These are phyloP conservation scores for Oophaga sylvatica DNA, from an alignment of 2,797 vertebrate genomes.

Conservation along the genomic window DNA sequence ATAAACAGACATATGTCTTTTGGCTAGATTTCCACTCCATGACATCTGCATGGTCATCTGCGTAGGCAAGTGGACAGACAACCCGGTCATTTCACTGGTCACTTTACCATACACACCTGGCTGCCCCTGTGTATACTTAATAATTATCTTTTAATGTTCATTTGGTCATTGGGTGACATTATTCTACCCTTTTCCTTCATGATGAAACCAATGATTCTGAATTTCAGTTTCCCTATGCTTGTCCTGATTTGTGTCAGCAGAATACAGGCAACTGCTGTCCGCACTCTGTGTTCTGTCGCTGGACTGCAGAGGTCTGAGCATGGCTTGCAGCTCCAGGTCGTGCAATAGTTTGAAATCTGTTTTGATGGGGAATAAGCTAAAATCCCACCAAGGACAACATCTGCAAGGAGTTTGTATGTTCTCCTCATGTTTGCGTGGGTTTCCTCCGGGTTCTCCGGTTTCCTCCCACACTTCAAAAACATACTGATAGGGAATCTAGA, in stretches of 20 bases:
- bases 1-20: neutral
- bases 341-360: too few relatives aligned
- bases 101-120: neutral
- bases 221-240: neutral
- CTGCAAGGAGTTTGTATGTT: too few relatives aligned
- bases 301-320: neutral
- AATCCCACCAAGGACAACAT: too few relatives aligned
- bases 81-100: too few relatives aligned
- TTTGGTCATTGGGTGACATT: neutral
- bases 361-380: too few relatives aligned
- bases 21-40: conserved; percentile 3
- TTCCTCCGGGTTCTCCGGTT: too few relatives aligned
- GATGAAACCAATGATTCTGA: neutral
- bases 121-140: neutral
- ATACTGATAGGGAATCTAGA: too few relatives aligned
- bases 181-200: neutral
- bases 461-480: too few relatives aligned
- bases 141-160: neutral
- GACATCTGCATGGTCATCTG: neutral
- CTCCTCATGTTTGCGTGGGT: too few relatives aligned
- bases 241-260: neutral
- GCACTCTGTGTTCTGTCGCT: neutral
- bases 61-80: too few relatives aligned
- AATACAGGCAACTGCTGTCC: neutral
- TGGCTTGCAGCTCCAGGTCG: too few relatives aligned